These are phyloP conservation scores for Acestrorhynchus altus DNA, from an alignment of 2,797 vertebrate species.

Conservation along the genomic window DNA sequence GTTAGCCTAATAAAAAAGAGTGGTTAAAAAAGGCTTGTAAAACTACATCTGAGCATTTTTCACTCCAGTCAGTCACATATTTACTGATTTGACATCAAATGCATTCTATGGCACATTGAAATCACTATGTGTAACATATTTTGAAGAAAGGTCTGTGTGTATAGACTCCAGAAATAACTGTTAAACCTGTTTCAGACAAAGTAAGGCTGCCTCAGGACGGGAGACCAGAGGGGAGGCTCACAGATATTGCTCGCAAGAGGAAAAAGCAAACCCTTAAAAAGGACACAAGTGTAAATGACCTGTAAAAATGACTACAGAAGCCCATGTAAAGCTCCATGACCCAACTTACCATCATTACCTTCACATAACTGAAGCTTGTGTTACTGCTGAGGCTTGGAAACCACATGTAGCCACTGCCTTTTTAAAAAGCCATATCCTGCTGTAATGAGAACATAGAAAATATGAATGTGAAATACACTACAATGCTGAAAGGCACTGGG, in stretches of 20 bases:
- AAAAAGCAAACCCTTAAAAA: neutral
- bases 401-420: neutral
- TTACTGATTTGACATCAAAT: too few species aligned
- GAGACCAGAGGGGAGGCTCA: neutral
- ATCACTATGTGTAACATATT: too few species aligned
- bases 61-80: too few species aligned
- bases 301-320: neutral
- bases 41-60: too few species aligned
- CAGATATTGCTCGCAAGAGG: neutral
- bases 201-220: neutral
- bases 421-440: neutral
- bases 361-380: neutral
- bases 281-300: neutral
- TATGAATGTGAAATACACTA: neutral
- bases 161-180: neutral
- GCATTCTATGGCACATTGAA: too few species aligned
- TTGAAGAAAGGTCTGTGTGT: too few species aligned
- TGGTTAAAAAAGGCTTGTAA: too few species aligned
- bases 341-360: neutral
- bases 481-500: too few species aligned
- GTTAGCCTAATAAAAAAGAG: too few species aligned
- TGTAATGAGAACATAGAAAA: constrained; percentile 7
- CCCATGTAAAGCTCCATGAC: neutral
- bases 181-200: neutral
- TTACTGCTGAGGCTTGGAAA: constrained; percentile 2